These are phyloP conservation scores for Clytia hemisphaerica DNA, from an alignment of 30 jellyfish, hydroid and myxozoan genomes.

Conservation along the genomic window DNA sequence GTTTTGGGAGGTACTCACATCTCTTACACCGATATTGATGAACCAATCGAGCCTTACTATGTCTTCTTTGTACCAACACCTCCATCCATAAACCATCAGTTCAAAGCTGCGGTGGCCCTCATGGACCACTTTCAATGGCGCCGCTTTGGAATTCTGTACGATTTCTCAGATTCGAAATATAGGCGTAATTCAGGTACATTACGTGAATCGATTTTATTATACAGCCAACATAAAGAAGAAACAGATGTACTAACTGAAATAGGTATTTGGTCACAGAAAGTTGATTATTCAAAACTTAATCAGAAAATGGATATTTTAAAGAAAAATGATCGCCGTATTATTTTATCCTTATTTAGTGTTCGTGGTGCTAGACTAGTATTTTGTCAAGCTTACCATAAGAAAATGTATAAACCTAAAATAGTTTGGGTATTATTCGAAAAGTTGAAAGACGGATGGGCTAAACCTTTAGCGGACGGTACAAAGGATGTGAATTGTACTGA, in stretches of 20 bases:
- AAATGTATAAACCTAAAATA: slow-evolving; percentile 58
- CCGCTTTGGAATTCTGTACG: slow-evolving; percentile 67
- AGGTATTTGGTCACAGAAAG: slow-evolving; percentile 8
- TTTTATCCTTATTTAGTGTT: slow-evolving; percentile 42
- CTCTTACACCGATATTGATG: slow-evolving; percentile 13
- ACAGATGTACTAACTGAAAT: not conserved
- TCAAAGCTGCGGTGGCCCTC: slow-evolving; percentile 50
- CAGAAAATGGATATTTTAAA: too few relatives aligned
- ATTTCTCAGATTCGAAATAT: slow-evolving; percentile 36
- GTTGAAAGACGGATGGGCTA: slow-evolving; percentile 46
- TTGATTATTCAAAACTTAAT: too few relatives aligned
- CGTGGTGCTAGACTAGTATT: slow-evolving; percentile 67
- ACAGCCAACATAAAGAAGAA: not conserved
- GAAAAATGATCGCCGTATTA: slow-evolving; percentile 63
- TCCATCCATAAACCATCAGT: slow-evolving; percentile 62
- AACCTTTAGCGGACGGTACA: not conserved
- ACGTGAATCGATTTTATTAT: not conserved
- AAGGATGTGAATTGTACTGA: slow-evolving; percentile 37
- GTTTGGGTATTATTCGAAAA: slow-evolving; percentile 57
- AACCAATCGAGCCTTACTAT: slow-evolving; percentile 13
- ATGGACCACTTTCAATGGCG: slow-evolving; percentile 64
- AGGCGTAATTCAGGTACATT: slow-evolving; percentile 2
- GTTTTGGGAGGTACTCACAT: slow-evolving; percentile 2
- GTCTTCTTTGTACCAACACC: slow-evolving; percentile 49
- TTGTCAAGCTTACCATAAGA: slow-evolving; percentile 78